phyloP scores from a whole-genome alignment of 2,888 invertebrate genomes.

The Harpalus rubripes region DNA sequence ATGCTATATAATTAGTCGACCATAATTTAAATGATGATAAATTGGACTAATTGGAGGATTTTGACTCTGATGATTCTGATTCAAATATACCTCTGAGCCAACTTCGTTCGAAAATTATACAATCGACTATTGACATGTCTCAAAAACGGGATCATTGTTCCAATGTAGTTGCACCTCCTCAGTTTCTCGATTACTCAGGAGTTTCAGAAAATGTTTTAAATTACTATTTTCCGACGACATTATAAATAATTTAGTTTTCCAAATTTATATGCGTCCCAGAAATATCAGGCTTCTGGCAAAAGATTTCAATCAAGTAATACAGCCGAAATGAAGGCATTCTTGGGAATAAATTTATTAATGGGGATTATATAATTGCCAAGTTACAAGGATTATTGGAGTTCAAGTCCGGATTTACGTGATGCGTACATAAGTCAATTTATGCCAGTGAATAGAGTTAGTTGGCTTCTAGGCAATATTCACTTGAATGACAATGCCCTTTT shows the following conservation, averaged over 20 bases:
- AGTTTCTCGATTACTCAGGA: slow-evolving; percentile 7
- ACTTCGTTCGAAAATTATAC: too few relatives aligned
- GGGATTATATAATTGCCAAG: slow-evolving; percentile 29
- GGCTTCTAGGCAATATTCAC: slow-evolving; percentile 9
- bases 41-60: too few relatives aligned
- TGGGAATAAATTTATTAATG: slow-evolving; percentile 40
- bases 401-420: slow-evolving; percentile 1
- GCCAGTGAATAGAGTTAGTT: slow-evolving; percentile 16
- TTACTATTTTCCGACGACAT: slow-evolving; percentile 19
- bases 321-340: slow-evolving; percentile 21
- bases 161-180: too few relatives aligned
- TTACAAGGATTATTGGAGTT: slow-evolving; percentile 33
- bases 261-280: slow-evolving; percentile 14
- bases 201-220: background rate
- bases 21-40: too few relatives aligned
- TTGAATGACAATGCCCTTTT: slow-evolving; percentile 7
- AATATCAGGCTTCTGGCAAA: background rate
- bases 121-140: too few relatives aligned
- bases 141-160: too few relatives aligned
- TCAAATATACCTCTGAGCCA: too few relatives aligned
- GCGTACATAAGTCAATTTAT: slow-evolving; percentile 6
- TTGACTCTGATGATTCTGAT: too few relatives aligned
- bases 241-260: slow-evolving; percentile 14
- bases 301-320: slow-evolving; percentile 12
- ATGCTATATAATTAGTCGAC: too few relatives aligned